Percentiles rank a stretch among this genome's conserved stretches.
phyloP scores from a whole-genome alignment of 2,888 invertebrate species.

The Teleiodes luculella region DNA sequence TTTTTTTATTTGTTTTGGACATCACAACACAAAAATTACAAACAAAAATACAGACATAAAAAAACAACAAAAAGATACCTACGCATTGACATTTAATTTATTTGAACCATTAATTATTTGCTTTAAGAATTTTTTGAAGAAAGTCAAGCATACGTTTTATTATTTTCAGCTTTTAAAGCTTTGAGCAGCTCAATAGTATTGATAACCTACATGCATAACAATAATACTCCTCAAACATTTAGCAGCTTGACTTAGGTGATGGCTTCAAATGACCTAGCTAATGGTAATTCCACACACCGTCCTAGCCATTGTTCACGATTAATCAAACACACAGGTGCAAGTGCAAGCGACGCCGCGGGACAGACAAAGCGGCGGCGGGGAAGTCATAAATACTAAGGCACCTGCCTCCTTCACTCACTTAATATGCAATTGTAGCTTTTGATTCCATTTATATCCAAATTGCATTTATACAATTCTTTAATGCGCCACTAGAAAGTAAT shows the following conservation, averaged over 20 bases:
- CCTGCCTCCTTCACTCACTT: slow-evolving; percentile 50
- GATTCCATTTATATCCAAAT: slow-evolving; percentile 52
- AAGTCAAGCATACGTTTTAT: too few relatives aligned
- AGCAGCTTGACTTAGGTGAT: neutral
- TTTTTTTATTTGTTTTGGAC: too few relatives aligned
- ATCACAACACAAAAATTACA: too few relatives aligned
- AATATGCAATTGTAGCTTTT: slow-evolving; percentile 37
- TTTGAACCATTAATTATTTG: too few relatives aligned
- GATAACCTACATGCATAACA: too few relatives aligned
- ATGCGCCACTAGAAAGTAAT: slow-evolving; percentile 6
- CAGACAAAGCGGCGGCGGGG: slow-evolving; percentile 55
- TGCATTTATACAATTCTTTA: slow-evolving; percentile 23
- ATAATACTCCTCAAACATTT: neutral
- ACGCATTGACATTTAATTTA: too few relatives aligned
- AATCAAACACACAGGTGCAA: slow-evolving; percentile 71
- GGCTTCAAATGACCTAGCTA: neutral
- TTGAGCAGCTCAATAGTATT: too few relatives aligned
- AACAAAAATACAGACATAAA: too few relatives aligned
- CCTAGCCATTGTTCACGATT: slow-evolving; percentile 55
- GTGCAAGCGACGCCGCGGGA: slow-evolving; percentile 46
- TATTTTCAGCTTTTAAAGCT: too few relatives aligned
- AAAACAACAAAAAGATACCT: too few relatives aligned
- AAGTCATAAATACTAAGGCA: slow-evolving; percentile 69
- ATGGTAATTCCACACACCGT: slow-evolving; percentile 48
- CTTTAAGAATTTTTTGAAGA: too few relatives aligned